Conservation (phyloP, 1,140 invertebrate species). For the Halyomorpha halys region DNA sequence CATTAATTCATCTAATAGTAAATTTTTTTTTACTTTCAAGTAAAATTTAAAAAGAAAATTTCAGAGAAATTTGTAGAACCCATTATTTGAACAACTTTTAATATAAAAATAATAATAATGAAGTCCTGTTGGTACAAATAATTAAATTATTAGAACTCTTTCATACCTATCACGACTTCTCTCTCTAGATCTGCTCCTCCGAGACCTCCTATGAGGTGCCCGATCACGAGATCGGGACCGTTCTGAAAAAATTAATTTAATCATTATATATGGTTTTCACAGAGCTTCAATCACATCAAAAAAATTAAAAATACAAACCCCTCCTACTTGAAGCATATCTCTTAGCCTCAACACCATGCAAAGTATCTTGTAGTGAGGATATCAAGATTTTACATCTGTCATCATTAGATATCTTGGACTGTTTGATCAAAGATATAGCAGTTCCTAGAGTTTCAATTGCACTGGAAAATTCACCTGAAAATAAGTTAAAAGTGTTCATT, state of each 20-base stretch:
- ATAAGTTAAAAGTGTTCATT: background rate
- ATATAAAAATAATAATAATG: no score
- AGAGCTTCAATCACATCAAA: no score
- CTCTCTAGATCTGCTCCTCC: constrained; percentile 62
- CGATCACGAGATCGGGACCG: constrained; percentile 68
- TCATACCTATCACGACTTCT: constrained; percentile 53
- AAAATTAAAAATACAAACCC: constrained; percentile 34
- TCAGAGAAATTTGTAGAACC: no score
- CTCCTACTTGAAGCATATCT: constrained; percentile 69
- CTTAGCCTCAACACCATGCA: constrained; percentile 94
- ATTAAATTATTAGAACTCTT: constrained; percentile 32
- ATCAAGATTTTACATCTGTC: constrained; percentile 97
- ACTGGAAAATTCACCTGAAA: constrained; percentile 81
- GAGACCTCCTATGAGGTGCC: constrained; percentile 69
- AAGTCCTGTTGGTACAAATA: no score
- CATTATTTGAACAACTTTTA: no score
- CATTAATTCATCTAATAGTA: no score
- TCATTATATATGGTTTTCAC: no score
- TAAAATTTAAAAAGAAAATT: no score
- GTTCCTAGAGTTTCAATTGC: constrained; percentile 98
- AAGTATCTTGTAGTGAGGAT: constrained; percentile 89
- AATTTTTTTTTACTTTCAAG: no score
- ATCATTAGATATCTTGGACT: constrained; percentile 94
- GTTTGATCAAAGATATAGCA: constrained; percentile 96
- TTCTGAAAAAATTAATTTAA: constrained; percentile 36